phyloP scores from a whole-genome alignment of 2,113 vertebrate species.

The Megaleporinus macrocephalus region DNA sequence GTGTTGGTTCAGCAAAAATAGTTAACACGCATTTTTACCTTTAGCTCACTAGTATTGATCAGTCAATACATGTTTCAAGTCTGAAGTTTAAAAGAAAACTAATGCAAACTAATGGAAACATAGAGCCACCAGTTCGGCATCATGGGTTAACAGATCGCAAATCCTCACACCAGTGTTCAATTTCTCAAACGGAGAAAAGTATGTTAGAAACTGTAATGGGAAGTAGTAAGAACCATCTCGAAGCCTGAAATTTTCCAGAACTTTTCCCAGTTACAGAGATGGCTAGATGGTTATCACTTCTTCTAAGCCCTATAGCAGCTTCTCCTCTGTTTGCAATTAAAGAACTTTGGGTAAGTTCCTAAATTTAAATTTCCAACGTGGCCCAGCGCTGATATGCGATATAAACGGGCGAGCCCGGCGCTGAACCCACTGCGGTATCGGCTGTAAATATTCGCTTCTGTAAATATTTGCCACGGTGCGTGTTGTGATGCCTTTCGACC shows the following conservation, averaged over 20 bases:
- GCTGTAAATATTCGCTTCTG: constrained; percentile 45
- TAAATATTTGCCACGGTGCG: constrained; percentile 61
- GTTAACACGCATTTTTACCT: too few species aligned
- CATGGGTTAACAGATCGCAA: too few species aligned
- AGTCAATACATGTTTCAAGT: too few species aligned
- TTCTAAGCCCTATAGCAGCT: background rate
- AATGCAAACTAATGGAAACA: too few species aligned
- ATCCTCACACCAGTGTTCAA: too few species aligned
- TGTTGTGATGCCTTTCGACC: constrained; percentile 45
- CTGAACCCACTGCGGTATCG: constrained; percentile 29
- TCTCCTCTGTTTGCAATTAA: constrained; percentile 26
- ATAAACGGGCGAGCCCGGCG: background rate
- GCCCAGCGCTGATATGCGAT: background rate
- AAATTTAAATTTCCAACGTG: constrained; percentile 20
- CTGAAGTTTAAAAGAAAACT: too few species aligned
- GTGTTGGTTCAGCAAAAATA: too few species aligned
- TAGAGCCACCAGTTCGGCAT: too few species aligned
- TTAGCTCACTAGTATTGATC: too few species aligned
- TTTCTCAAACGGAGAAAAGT: too few species aligned
- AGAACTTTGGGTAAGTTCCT: background rate
- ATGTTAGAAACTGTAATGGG: too few species aligned
- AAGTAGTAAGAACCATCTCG: background rate
- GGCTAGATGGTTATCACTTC: background rate
- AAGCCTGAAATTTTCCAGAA: background rate
- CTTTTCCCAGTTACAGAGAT: background rate